Conservation (phyloP, 2,888 invertebrate species). For the Rotaria macrura region DNA sequence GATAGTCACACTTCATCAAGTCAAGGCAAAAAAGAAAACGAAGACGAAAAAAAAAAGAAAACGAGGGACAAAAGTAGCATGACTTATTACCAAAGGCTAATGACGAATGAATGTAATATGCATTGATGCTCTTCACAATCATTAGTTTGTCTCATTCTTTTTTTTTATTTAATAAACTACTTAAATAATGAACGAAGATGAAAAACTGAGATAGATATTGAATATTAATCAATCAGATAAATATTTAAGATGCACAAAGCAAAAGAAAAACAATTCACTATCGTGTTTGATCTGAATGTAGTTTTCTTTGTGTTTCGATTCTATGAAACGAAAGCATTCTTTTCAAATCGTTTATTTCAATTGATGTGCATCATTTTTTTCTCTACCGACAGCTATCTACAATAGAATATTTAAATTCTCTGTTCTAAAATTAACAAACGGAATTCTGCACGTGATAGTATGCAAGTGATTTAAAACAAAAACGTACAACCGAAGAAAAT, state of each 20-base stretch:
- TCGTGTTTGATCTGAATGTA: neutral
- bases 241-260: neutral
- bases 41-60: neutral
- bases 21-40: neutral
- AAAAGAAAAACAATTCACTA: neutral
- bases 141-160: neutral
- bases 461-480: neutral
- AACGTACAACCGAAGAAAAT: neutral
- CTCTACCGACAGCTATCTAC: neutral
- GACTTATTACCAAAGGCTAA: neutral
- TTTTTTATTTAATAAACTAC: neutral
- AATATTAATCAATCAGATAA: neutral
- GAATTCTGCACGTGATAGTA: neutral
- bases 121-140: neutral
- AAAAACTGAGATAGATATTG: neutral
- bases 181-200: neutral
- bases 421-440: neutral
- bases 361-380: neutral
- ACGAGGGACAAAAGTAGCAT: neutral
- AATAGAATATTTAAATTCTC: too few species aligned
- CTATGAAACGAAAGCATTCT: neutral
- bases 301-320: neutral
- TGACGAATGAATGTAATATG: neutral
- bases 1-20: constrained; percentile 1
- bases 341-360: neutral